Conservation (phyloP, 2,113 vertebrate genomes). For the Triplophysa dalaica region DNA sequence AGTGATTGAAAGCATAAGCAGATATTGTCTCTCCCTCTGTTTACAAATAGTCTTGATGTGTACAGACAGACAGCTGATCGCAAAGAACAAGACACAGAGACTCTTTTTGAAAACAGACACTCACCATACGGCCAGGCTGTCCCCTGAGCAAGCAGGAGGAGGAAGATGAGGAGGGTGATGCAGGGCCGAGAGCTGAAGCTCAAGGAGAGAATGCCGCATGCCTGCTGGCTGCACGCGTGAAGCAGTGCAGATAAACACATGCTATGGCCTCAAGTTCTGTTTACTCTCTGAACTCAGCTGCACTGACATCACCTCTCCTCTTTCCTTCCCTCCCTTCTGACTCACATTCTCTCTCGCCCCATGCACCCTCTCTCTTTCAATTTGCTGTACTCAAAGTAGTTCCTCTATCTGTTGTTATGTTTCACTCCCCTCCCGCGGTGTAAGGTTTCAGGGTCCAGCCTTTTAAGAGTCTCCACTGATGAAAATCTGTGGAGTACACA, state of each 20-base stretch:
- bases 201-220: slow-evolving; percentile 58
- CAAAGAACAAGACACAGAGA: slow-evolving; percentile 47
- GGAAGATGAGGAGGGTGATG: slow-evolving; percentile 64
- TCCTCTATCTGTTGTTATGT: not conserved
- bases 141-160: slow-evolving; percentile 62
- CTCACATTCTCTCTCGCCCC: slow-evolving; percentile 30
- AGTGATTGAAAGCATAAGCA: no score
- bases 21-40: no score
- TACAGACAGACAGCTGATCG: slow-evolving; percentile 22
- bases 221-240: slow-evolving; percentile 61
- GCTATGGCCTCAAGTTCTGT: slow-evolving; percentile 77
- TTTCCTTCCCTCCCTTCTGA: slow-evolving; percentile 28
- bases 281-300: slow-evolving; percentile 82
- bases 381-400: slow-evolving; percentile 12
- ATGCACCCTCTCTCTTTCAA: slow-evolving; percentile 45
- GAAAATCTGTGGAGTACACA: slow-evolving; percentile 22
- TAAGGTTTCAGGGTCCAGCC: slow-evolving; percentile 73
- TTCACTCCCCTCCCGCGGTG: slow-evolving; percentile 56
- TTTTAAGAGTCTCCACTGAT: slow-evolving; percentile 60
- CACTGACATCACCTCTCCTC: slow-evolving; percentile 70
- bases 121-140: slow-evolving; percentile 74
- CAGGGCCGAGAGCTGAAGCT: slow-evolving; percentile 58
- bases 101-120: not conserved
- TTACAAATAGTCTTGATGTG: no score
- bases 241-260: slow-evolving; percentile 71